phyloP scores from a whole-genome alignment of 2,113 vertebrate genomes.

The Pelobates fuscus region DNA sequence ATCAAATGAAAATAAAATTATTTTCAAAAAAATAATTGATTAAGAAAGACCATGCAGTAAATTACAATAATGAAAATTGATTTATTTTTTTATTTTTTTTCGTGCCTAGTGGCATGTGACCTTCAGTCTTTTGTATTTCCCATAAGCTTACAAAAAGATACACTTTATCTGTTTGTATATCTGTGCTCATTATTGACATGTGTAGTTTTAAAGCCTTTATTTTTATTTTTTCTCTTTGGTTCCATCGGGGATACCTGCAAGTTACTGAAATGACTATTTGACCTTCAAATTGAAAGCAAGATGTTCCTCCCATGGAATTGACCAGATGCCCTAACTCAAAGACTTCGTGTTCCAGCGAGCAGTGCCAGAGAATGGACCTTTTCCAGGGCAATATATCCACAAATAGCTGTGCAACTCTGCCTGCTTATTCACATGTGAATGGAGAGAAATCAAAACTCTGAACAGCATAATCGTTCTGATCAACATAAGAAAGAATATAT shows the following conservation, averaged over 20 bases:
- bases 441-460: background rate
- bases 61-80: no score
- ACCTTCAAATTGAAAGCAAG: slow-evolving; percentile 32
- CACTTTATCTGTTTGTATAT: slow-evolving; percentile 9
- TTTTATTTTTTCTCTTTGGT: background rate
- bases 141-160: no score
- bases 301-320: slow-evolving; percentile 18
- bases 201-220: slow-evolving; percentile 27
- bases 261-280: slow-evolving; percentile 13
- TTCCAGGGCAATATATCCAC: background rate
- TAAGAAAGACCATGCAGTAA: no score
- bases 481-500: no score
- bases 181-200: slow-evolving; percentile 3
- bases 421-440: slow-evolving; percentile 9
- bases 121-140: slow-evolving; percentile 13
- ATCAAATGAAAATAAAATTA: no score
- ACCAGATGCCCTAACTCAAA: background rate
- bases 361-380: slow-evolving; percentile 13
- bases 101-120: background rate
- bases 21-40: no score
- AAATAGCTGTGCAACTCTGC: slow-evolving; percentile 31
- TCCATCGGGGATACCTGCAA: slow-evolving; percentile 23
- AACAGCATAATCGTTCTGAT: no score
- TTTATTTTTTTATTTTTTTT: background rate
- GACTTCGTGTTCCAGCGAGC: slow-evolving; percentile 28